Evolutionary conservation across 2,797 vertebrate genomes (phyloP).

Genomic region (Peromyscus aztecus): DNA sequence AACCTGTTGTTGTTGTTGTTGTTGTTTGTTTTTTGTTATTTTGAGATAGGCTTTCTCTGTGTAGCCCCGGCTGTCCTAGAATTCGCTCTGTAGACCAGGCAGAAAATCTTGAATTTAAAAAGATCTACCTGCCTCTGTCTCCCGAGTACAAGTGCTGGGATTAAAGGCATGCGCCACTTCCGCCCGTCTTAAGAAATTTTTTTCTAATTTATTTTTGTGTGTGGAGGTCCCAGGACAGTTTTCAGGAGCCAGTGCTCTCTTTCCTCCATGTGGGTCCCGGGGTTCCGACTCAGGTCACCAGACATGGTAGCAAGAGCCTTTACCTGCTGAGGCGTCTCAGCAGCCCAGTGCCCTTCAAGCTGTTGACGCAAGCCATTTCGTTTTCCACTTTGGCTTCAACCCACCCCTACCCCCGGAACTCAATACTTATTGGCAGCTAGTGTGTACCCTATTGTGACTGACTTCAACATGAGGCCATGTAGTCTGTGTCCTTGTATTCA

Average conservation of each 20-base stretch:
- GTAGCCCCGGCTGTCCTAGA: not conserved
- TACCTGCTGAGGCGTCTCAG: not conserved
- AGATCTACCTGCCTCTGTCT: not conserved
- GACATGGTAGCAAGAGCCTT: not conserved
- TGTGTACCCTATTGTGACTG: not conserved
- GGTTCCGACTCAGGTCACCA: not conserved
- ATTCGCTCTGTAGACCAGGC: not conserved
- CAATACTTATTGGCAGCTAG: too few species aligned
- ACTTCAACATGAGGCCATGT: fast-evolving
- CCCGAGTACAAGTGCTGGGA: not conserved
- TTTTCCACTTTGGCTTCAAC: not conserved
- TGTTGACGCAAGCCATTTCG: not conserved
- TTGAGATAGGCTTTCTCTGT: not conserved
- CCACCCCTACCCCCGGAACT: not conserved
- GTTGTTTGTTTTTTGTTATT: not conserved
- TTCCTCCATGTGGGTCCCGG: not conserved
- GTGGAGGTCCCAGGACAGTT: not conserved
- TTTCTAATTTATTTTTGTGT: not conserved
- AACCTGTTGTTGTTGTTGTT: too few species aligned
- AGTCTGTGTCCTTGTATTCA: not conserved
- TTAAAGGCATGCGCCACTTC: not conserved
- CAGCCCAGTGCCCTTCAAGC: not conserved
- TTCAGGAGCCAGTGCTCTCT: not conserved
- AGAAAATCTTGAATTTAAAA: not conserved
- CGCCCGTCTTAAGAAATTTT: not conserved